A percentile compares a stretch with the other conserved stretches of the same genome.
phyloP scores from a whole-genome alignment of 2,113 vertebrate genomes.

The Apus apus region DNA sequence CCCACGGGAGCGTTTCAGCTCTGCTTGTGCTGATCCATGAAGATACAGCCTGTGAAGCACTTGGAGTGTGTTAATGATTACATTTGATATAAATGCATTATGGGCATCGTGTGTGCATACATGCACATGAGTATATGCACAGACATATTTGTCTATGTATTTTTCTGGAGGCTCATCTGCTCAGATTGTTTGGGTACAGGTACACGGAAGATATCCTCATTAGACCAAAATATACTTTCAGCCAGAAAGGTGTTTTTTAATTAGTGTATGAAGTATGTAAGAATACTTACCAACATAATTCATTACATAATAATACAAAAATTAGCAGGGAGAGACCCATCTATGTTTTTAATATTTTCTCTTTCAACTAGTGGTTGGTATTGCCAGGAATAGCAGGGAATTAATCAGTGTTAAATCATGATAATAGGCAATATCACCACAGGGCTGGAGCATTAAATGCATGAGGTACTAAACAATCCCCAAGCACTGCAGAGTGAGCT shows the following conservation, averaged over 20 bases:
- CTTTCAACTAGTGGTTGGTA: neutral
- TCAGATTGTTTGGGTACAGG: neutral
- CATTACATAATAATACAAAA: neutral
- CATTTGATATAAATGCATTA: neutral
- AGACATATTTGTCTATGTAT: neutral
- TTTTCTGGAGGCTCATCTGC: neutral
- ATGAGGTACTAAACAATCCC: constrained; percentile 19
- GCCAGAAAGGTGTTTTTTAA: neutral
- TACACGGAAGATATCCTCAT: neutral
- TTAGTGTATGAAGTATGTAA: neutral
- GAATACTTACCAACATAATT: neutral
- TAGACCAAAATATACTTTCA: neutral
- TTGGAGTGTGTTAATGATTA: neutral
- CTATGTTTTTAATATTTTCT: neutral
- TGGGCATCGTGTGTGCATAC: neutral
- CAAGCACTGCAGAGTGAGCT: neutral
- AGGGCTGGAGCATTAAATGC: neutral
- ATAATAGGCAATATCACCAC: constrained; percentile 6
- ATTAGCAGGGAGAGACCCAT: neutral
- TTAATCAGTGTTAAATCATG: constrained; percentile 27
- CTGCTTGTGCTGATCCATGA: neutral
- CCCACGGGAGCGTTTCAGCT: neutral
- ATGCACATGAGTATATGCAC: neutral
- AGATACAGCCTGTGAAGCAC: neutral
- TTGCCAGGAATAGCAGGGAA: neutral